Conservation (phyloP, 2,797 vertebrate species). For the Notolabrus celidotus region DNA sequence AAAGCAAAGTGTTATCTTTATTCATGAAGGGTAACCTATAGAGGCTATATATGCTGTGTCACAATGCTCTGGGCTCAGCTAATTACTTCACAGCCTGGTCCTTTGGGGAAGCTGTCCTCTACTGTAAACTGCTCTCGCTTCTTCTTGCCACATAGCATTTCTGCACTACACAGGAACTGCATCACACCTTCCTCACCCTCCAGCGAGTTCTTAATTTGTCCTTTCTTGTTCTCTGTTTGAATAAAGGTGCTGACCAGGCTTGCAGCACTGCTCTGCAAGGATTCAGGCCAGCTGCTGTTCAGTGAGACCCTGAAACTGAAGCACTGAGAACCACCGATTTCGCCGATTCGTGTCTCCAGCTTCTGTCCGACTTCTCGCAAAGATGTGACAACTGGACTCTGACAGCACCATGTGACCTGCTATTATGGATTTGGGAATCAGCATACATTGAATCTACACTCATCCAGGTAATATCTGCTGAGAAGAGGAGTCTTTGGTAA, state of each 20-base stretch:
- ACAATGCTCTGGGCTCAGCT: constrained; percentile 1
- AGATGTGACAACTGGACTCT: constrained; percentile 73
- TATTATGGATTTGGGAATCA: constrained; percentile 79
- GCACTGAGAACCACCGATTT: background rate
- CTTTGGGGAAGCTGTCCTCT: constrained; percentile 29
- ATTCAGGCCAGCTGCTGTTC: constrained; percentile 15
- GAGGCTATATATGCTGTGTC: constrained; percentile 4
- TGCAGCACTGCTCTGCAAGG: constrained; percentile 7
- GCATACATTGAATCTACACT: constrained; percentile 74
- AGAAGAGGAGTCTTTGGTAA: background rate
- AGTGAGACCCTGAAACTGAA: constrained; percentile 36
- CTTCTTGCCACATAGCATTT: constrained; percentile 41
- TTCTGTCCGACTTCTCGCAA: constrained; percentile 32
- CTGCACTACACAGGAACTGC: constrained; percentile 36
- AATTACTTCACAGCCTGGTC: constrained; percentile 28
- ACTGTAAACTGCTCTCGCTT: background rate
- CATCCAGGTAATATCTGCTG: constrained; percentile 71
- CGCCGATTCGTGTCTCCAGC: background rate
- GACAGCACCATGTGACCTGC: constrained; percentile 68
- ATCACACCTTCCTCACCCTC: constrained; percentile 20
- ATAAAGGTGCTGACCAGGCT: constrained; percentile 54
- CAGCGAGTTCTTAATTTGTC: background rate
- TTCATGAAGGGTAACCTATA: background rate
- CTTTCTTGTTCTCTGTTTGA: constrained; percentile 28
- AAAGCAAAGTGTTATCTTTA: constrained; percentile 9